Conservation (phyloP, 2,888 invertebrate species). For the Alentia gelatinosa region DNA sequence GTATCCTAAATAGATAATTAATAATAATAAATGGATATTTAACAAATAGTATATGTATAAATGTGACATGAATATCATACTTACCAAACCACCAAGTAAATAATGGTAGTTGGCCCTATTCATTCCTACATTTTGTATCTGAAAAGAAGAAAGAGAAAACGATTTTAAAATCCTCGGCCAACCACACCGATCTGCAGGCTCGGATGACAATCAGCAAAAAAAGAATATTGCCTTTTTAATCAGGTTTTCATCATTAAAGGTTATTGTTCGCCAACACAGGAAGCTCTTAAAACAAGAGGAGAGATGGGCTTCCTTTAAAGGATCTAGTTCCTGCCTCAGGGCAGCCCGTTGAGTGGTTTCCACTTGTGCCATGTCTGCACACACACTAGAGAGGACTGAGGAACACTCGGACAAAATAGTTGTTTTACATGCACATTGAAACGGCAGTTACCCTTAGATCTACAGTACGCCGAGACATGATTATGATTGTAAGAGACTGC, state of each 20-base stretch:
- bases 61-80: too few relatives aligned
- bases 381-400: neutral
- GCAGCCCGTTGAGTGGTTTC: neutral
- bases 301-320: neutral
- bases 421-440: neutral
- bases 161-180: neutral
- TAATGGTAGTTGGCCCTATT: slow-evolving; percentile 79
- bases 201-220: too few relatives aligned
- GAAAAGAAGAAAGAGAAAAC: slow-evolving; percentile 52
- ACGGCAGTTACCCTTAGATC: neutral
- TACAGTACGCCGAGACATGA: neutral
- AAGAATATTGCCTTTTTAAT: neutral
- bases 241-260: too few relatives aligned
- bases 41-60: neutral
- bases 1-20: too few relatives aligned
- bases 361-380: neutral
- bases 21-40: neutral
- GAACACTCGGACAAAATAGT: neutral
- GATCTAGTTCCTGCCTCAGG: neutral
- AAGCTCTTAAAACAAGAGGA: neutral
- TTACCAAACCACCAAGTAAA: slow-evolving; percentile 76
- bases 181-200: too few relatives aligned
- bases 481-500: too few relatives aligned
- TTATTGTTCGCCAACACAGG: neutral
- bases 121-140: slow-evolving; percentile 80